A percentile compares a stretch with the other conserved stretches of the same genome.
Conservation (phyloP, 1,140 invertebrate species). For the Ruditapes philippinarum region DNA sequence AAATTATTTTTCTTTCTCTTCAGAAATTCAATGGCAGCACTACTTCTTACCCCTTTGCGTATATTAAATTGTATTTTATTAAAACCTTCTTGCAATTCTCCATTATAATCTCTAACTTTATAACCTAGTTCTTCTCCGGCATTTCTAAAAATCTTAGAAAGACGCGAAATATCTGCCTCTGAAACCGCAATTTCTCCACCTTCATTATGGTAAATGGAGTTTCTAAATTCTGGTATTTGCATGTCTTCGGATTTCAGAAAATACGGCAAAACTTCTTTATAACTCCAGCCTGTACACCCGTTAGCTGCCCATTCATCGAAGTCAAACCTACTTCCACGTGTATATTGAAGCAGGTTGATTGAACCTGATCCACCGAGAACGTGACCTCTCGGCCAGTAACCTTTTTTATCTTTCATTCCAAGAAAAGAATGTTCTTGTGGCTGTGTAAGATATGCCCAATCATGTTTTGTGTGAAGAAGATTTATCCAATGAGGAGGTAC, state of each 20-base stretch:
- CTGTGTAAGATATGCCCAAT: conserved; percentile 97
- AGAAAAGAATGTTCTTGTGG: conserved; percentile 94
- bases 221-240: neutral
- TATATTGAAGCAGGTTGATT: conserved; percentile 89
- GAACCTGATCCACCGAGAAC: conserved; percentile 75
- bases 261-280: conserved; percentile 62
- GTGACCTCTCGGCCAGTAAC: conserved; percentile 90
- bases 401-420: conserved; percentile 89
- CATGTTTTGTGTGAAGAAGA: conserved; percentile 86
- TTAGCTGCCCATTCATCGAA: conserved; percentile 92
- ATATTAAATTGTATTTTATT: conserved; percentile 31
- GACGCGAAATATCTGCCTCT: neutral
- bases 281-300: conserved; percentile 56
- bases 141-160: neutral
- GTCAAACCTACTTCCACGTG: conserved; percentile 95
- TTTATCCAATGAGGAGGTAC: conserved; percentile 65
- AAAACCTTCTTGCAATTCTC: conserved; percentile 28
- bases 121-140: conserved; percentile 70
- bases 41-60: conserved; percentile 24
- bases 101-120: conserved; percentile 84
- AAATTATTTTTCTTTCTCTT: conserved; percentile 1
- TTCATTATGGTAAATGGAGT: conserved; percentile 38
- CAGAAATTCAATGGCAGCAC: neutral
- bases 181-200: conserved; percentile 43
- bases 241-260: conserved; percentile 61